Conservation (phyloP, 1,140 invertebrate genomes). For the Psilanteris sp. region DNA sequence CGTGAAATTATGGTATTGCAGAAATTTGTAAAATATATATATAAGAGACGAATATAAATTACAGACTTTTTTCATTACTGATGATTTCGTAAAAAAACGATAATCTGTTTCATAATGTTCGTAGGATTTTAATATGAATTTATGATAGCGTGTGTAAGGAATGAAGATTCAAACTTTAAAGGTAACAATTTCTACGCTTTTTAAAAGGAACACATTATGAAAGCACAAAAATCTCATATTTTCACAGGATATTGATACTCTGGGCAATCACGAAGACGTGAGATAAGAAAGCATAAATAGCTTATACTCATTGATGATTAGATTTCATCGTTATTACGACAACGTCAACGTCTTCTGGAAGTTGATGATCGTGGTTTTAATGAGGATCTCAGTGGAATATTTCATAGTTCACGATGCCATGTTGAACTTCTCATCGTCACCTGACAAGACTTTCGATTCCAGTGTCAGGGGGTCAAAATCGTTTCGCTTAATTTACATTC, state of each 20-base stretch:
- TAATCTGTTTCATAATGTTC: no score
- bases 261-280: conserved; percentile 4
- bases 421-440: conserved; percentile 38
- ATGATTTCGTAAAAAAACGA: no score
- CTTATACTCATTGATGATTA: conserved; percentile 25
- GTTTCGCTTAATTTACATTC: conserved; percentile 57
- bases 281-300: conserved; percentile 14
- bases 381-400: conserved; percentile 12
- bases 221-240: conserved; percentile 9
- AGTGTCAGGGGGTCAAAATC: conserved; percentile 58
- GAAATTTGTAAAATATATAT: no score
- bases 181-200: no score
- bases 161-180: no score
- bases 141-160: no score
- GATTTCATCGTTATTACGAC: conserved; percentile 6
- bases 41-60: no score
- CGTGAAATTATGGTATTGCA: no score
- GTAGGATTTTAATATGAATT: no score
- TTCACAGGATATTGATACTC: conserved; percentile 15
- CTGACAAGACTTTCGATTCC: conserved; percentile 28
- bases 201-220: background rate
- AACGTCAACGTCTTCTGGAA: conserved; percentile 21
- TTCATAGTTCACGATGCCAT: conserved; percentile 36
- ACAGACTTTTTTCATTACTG: no score
- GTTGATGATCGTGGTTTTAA: conserved; percentile 42